phyloP scores from a whole-genome alignment of 2,113 vertebrate genomes.

The Pituophis catenifer region DNA sequence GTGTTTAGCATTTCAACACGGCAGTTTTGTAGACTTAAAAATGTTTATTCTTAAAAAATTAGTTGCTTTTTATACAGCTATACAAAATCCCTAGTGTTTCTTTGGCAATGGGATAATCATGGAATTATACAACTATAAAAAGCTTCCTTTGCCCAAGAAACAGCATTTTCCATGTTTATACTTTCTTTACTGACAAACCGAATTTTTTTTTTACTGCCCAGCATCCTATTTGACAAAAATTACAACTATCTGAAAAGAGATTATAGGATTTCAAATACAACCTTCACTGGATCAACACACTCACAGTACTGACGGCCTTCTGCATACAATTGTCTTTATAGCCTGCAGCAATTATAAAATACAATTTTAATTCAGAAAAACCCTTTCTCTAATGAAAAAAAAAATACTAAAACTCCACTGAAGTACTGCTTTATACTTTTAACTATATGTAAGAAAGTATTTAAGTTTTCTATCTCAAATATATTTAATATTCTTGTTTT shows the following conservation, averaged over 20 bases:
- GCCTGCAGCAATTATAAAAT: constrained; percentile 81
- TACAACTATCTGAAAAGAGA: constrained; percentile 75
- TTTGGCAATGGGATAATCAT: constrained; percentile 84
- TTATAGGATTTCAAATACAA: constrained; percentile 76
- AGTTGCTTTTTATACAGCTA: constrained; percentile 84
- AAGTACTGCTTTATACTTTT: constrained; percentile 75
- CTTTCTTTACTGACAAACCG: constrained; percentile 69
- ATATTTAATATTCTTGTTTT: constrained; percentile 76
- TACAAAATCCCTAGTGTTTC: constrained; percentile 80
- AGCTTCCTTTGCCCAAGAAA: constrained; percentile 83
- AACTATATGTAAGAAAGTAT: constrained; percentile 80
- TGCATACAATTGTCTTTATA: constrained; percentile 74
- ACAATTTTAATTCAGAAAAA: constrained; percentile 82
- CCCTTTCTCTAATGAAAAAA: constrained; percentile 78
- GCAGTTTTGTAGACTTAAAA: constrained; percentile 77
- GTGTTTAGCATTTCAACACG: constrained; percentile 70
- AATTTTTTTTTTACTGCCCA: constrained; percentile 70
- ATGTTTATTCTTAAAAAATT: constrained; percentile 83
- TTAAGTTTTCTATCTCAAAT: constrained; percentile 79
- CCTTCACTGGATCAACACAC: constrained; percentile 81
- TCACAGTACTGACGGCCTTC: constrained; percentile 88
- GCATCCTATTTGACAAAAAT: constrained; percentile 73
- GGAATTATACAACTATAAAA: constrained; percentile 84
- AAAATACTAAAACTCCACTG: constrained; percentile 82
- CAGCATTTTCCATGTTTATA: constrained; percentile 79